Evolutionary conservation across 1,140 invertebrate genomes (phyloP).

Genomic region (Coelopa frigida): DNA sequence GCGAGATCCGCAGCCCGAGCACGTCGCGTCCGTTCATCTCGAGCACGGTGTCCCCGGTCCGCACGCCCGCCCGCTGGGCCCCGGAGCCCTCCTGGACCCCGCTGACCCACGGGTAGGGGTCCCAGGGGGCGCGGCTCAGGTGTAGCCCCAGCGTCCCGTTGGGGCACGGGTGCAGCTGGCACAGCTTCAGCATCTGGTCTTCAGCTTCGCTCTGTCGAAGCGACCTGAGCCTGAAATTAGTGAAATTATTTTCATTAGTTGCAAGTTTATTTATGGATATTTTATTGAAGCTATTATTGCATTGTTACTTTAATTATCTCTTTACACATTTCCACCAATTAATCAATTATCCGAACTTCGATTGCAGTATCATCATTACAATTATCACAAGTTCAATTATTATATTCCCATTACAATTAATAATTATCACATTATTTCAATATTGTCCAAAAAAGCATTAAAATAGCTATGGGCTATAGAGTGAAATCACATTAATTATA

Average conservation of each 20-base stretch:
- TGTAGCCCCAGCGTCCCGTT: conserved; percentile 42
- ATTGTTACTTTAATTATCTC: too few relatives aligned
- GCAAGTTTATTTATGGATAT: too few relatives aligned
- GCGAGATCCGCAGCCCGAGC: conserved; percentile 38
- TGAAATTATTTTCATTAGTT: not conserved
- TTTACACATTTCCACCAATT: too few relatives aligned
- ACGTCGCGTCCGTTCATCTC: conserved; percentile 42
- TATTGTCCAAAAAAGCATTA: too few relatives aligned
- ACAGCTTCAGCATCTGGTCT: conserved; percentile 30
- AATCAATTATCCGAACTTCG: too few relatives aligned
- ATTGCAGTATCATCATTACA: too few relatives aligned
- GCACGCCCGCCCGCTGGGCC: conserved; percentile 37
- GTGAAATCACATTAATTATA: too few relatives aligned
- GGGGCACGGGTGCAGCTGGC: conserved; percentile 34
- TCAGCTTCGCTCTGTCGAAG: not conserved
- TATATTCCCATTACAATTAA: too few relatives aligned
- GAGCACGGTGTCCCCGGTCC: conserved; percentile 42
- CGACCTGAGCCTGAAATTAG: not conserved
- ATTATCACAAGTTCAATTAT: too few relatives aligned
- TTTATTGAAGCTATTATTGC: too few relatives aligned
- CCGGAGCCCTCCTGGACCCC: conserved; percentile 26
- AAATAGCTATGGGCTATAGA: too few relatives aligned
- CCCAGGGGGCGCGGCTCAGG: conserved; percentile 44
- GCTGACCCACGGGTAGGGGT: conserved; percentile 46
- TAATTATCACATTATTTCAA: too few relatives aligned